phyloP scores from a whole-genome alignment of 2,113 vertebrate species.

The Turnix velox region DNA sequence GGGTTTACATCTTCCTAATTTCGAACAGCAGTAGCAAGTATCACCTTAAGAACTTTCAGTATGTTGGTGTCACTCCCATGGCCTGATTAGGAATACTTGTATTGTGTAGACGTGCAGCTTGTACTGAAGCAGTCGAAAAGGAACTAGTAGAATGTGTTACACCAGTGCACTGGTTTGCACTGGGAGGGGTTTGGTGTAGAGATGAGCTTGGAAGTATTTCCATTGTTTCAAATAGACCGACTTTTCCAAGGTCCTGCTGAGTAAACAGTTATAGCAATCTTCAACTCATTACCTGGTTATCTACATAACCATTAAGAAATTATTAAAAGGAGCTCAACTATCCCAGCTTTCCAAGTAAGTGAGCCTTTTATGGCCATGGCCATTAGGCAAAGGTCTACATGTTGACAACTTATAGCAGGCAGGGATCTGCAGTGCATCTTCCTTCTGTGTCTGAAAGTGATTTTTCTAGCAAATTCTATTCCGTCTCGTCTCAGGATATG shows the following conservation, averaged over 20 bases:
- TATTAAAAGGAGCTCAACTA: background rate
- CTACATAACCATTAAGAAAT: background rate
- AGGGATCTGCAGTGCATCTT: background rate
- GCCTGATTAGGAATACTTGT: background rate
- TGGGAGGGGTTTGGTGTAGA: background rate
- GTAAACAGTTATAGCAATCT: background rate
- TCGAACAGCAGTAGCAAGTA: background rate
- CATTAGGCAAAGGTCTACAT: background rate
- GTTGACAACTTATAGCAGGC: background rate
- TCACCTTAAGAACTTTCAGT: background rate
- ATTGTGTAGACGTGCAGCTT: background rate
- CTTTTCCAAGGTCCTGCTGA: background rate
- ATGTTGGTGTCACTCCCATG: background rate
- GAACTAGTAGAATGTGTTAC: background rate
- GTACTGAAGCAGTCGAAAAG: background rate
- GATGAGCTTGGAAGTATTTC: background rate
- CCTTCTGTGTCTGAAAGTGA: fast-evolving
- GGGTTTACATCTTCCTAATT: background rate
- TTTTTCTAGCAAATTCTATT: background rate
- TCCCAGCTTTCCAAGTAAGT: background rate
- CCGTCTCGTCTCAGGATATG: background rate
- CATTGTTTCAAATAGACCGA: background rate
- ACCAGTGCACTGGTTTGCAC: background rate
- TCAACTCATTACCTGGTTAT: background rate
- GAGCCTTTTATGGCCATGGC: background rate